Percentiles rank a stretch among this genome's conserved stretches.
These are phyloP conservation scores for Leptatherina wallacei DNA, from an alignment of 2,797 vertebrate genomes.

Conservation along the genomic window DNA sequence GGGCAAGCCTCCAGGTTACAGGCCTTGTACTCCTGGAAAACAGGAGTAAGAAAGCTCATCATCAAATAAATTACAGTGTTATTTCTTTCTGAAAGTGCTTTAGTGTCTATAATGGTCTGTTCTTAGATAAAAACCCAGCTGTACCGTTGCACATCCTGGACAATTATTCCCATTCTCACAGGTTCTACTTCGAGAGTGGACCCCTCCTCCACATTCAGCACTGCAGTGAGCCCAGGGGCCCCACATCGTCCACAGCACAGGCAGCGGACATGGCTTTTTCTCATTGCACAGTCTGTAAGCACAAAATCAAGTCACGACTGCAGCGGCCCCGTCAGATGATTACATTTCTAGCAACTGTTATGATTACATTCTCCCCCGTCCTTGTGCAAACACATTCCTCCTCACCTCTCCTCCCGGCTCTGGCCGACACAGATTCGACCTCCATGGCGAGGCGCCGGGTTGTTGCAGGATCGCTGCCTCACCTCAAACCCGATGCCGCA, in stretches of 20 bases:
- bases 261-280: slow-evolving; percentile 89
- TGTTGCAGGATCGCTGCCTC: slow-evolving; percentile 94
- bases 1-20: slow-evolving; percentile 94
- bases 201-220: slow-evolving; percentile 91
- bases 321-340: neutral
- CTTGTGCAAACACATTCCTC: neutral
- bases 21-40: slow-evolving; percentile 89
- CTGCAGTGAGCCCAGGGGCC: slow-evolving; percentile 93
- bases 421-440: slow-evolving; percentile 95
- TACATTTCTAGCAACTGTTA: neutral
- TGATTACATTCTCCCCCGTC: neutral
- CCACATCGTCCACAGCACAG: slow-evolving; percentile 91
- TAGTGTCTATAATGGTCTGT: neutral
- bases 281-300: slow-evolving; percentile 89
- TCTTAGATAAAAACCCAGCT: neutral
- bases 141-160: slow-evolving; percentile 89
- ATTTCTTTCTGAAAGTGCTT: neutral
- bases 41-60: neutral
- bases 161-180: slow-evolving; percentile 93
- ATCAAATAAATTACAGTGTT: neutral
- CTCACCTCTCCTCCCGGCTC: slow-evolving; percentile 93
- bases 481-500: slow-evolving; percentile 96
- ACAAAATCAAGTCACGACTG: slow-evolving; percentile 3
- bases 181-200: slow-evolving; percentile 89
- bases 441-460: slow-evolving; percentile 92